phyloP scores from a whole-genome alignment of 2,888 invertebrate genomes.

The Euplexia lucipara region DNA sequence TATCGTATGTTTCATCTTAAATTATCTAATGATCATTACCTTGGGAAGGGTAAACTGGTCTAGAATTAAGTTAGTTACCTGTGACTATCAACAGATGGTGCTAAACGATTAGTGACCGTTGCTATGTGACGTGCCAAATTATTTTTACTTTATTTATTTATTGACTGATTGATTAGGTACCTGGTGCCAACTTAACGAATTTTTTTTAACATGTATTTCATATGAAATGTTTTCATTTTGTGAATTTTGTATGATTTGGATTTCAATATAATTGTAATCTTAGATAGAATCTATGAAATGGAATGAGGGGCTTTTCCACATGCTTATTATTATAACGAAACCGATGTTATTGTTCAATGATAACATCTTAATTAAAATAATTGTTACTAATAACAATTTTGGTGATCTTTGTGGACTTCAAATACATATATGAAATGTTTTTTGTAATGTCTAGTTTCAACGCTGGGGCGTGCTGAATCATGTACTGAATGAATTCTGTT shows the following conservation, averaged over 20 bases:
- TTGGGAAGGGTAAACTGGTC: slow-evolving; percentile 30
- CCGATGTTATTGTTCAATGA: background rate
- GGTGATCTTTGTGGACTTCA: no score
- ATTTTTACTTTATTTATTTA: slow-evolving; percentile 28
- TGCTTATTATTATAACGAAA: slow-evolving; percentile 8
- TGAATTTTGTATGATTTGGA: slow-evolving; percentile 41
- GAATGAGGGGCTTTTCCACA: slow-evolving; percentile 52
- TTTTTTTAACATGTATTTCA: slow-evolving; percentile 63
- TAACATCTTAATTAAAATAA: no score
- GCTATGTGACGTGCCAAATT: slow-evolving; percentile 44
- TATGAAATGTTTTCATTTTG: slow-evolving; percentile 46
- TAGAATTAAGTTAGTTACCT: slow-evolving; percentile 39
- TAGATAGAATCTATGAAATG: slow-evolving; percentile 60
- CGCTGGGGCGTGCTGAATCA: no score
- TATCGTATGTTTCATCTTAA: no score
- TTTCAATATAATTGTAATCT: slow-evolving; percentile 54
- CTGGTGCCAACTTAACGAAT: slow-evolving; percentile 71
- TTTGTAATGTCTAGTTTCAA: no score
- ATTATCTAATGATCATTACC: background rate
- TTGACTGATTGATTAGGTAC: slow-evolving; percentile 64
- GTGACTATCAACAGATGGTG: slow-evolving; percentile 56
- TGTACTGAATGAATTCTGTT: no score
- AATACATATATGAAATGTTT: no score
- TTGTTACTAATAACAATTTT: background rate
- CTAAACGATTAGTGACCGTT: slow-evolving; percentile 50